Evolutionary conservation across 1,140 invertebrate genomes (phyloP).

Genomic region (Laupala kohalensis): DNA sequence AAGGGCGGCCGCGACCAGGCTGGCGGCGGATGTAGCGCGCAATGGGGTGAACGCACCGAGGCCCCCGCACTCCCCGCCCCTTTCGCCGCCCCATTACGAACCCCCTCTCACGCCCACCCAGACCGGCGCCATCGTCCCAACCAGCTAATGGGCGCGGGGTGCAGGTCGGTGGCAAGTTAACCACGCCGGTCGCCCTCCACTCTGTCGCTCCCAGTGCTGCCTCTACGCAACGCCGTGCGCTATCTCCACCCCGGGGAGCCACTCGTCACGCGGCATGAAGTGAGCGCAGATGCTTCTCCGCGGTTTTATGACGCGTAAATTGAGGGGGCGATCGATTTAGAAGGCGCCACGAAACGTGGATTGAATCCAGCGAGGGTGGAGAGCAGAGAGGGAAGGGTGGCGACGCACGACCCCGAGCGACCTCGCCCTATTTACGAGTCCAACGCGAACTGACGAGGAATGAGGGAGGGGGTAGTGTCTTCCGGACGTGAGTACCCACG

Average conservation of each 20-base stretch:
- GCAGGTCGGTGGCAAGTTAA: not conserved
- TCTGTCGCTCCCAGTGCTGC: too few relatives aligned
- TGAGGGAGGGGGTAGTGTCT: too few relatives aligned
- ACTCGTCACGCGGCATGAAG: not conserved
- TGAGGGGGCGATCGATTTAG: not conserved
- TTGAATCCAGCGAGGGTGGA: not conserved
- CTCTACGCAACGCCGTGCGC: not conserved
- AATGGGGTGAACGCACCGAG: not conserved
- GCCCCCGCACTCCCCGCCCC: not conserved
- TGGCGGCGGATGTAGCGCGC: not conserved
- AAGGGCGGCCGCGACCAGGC: not conserved
- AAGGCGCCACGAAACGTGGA: not conserved
- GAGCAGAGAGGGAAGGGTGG: not conserved
- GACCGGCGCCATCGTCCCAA: not conserved
- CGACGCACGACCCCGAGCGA: too few relatives aligned
- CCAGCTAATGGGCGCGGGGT: not conserved
- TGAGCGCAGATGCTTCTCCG: not conserved
- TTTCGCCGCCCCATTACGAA: not conserved
- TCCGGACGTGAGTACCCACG: too few relatives aligned
- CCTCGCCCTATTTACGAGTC: too few relatives aligned
- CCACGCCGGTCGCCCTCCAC: not conserved
- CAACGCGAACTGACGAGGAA: too few relatives aligned
- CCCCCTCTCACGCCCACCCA: not conserved
- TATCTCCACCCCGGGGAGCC: not conserved
- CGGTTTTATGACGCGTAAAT: not conserved